Evolutionary conservation across 1,140 invertebrate genomes (phyloP).

Genomic region (Helicoverpa zea): DNA sequence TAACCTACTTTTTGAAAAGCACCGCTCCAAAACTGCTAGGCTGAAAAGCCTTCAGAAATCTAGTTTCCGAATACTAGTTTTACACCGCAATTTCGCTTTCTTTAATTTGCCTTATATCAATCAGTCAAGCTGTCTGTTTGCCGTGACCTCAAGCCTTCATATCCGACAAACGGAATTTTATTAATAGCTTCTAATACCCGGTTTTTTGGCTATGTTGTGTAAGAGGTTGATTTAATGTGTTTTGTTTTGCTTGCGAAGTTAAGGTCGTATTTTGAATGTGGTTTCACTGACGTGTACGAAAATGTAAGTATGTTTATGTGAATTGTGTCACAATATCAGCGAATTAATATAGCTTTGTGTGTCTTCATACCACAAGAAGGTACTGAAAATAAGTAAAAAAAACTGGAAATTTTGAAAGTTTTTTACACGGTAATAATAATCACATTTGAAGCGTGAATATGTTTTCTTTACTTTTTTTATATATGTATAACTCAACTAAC

Average conservation of each 20-base stretch:
- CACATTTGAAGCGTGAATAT: too few relatives aligned
- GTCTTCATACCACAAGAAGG: too few relatives aligned
- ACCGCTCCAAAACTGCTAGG: neutral
- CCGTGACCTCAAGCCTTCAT: conserved; percentile 39
- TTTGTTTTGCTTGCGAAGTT: neutral
- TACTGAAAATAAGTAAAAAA: too few relatives aligned
- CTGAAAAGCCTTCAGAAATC: conserved; percentile 35
- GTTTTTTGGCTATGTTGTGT: neutral
- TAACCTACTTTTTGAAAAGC: conserved; percentile 35
- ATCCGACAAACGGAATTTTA: conserved; percentile 31
- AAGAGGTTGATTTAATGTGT: neutral
- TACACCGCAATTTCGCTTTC: conserved; percentile 52
- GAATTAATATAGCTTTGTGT: too few relatives aligned
- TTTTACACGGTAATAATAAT: too few relatives aligned
- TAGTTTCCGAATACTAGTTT: conserved; percentile 30
- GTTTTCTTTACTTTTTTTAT: too few relatives aligned
- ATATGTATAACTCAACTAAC: too few relatives aligned
- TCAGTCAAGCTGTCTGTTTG: conserved; percentile 45
- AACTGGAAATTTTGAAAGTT: too few relatives aligned
- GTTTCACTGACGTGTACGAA: too few relatives aligned
- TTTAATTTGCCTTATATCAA: conserved; percentile 55
- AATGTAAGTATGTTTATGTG: too few relatives aligned
- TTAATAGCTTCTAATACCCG: conserved; percentile 2
- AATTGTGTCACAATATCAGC: too few relatives aligned
- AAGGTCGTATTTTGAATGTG: neutral